Base-by-base conservation (phyloP, 2,888 invertebrate genomes). In the Sphaeridia pumilis region DNA sequence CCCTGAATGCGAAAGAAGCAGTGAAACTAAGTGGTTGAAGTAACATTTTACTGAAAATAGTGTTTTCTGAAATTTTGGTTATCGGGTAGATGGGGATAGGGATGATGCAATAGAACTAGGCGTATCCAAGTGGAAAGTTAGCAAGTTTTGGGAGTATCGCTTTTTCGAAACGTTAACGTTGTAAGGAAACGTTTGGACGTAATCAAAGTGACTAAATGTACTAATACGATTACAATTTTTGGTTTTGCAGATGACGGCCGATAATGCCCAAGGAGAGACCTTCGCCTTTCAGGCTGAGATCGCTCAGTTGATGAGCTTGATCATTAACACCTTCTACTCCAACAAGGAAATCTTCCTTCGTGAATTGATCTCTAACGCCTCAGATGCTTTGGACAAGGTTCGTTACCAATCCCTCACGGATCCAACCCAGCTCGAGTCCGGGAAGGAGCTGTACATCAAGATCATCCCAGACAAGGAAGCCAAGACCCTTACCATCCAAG, bases 201-300 rank as follows among this genome's bases (percentile, higher is more conserved):
- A n/a, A n/a, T n/a, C n/a, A n/a, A n/a, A n/a, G n/a, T n/a, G n/a
- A n/a, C n/a, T n/a, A n/a, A n/a, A n/a, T n/a, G n/a, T n/a, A n/a
- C n/a, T n/a, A n/a, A n/a, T n/a, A n/a, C n/a, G n/a, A n/a, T n/a
- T n/a, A n/a, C n/a, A n/a, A n/a, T n/a, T n/a, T n/a, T n/a, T n/a
- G n/a, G n/a, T 31, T 31, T 31, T 55, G 28, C 49, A 58, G 46
- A 46, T 83, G 80, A 87, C 87, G 87, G 83, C 86, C 62, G 86
- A 87, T 77, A 78, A 72, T 45, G 55, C 55, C 14, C 87, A 88
- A 67, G 84, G 83, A 59, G 97, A 98, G 75, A 97, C 95, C 73
- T 98, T 98, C 76, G 97, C 95, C 73, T 98, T 98, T 78, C 97
- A 98, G 79, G 97, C 97, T 70, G 97, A 98, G 77, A 98, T 98